Evolutionary conservation across 2,797 vertebrate species (phyloP), one percentile per base, ranked within the genome.

Genomic region (Dermochelys coriacea): DNA sequence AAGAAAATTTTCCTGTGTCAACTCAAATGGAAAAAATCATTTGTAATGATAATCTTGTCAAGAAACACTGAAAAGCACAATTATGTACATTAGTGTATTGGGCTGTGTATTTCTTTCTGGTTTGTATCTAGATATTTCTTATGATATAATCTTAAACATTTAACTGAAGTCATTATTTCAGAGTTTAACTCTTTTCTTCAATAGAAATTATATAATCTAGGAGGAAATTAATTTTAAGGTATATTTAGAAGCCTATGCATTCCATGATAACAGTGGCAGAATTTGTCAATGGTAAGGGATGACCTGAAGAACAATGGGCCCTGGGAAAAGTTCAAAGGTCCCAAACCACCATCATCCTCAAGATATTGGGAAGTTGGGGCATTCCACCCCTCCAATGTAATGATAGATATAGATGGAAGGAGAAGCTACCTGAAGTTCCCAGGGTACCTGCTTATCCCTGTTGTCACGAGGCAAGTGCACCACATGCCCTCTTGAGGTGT

Each of bases 211-310:
- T 57, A 51, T 50, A 88, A 50, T 88, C 87, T 88, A 2, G 85
- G 80, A 84, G 55, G 77, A 94, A 85, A 59, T 37, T 51, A n/a
- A 85, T 88, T 80, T 34, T 87, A 94, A 85, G 77, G 78, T 92
- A 64, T 89, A 64, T 77, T 92, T 75, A 37, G 12, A 41, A 90
- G 23, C 71, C 37, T 59, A 45, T 8, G 21, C 54, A 64, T 59
- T 45, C 78, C 85, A 90, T 91, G 80, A 85, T 86, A 54, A 19
- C 88, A 80, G 64, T 37, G 89, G 12, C 54, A 87, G 54, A 55
- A 61, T 31, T 93, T 86, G 54, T 15, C 37, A 16, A 50, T 89
- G 94, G 74, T 84, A 87, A 90, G 83, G 85, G 68, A 4, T 45
- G 9, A 41, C 37, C 19, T 41, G 37, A 68, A 45, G n/a, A 74